Percentiles rank a stretch among this genome's conserved stretches.
phyloP scores from a whole-genome alignment of 1,140 invertebrate genomes.

The Nasonia vitripennis region DNA sequence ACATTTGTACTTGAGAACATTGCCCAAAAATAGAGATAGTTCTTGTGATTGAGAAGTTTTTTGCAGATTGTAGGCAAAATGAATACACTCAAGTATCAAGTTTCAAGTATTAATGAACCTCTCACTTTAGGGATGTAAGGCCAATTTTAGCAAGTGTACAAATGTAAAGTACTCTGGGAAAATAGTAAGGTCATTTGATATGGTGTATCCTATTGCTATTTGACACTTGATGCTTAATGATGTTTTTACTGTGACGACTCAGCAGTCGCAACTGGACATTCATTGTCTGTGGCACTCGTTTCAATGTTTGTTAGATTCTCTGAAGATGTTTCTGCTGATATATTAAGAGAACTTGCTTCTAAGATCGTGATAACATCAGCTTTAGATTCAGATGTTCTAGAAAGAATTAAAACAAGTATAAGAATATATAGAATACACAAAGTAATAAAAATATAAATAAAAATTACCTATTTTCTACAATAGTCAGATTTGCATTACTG shows the following conservation, averaged over 20 bases:
- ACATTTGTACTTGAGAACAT: slow-evolving; percentile 55
- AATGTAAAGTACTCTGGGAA: slow-evolving; percentile 60
- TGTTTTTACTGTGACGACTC: slow-evolving; percentile 33
- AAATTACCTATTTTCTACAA: slow-evolving; percentile 55
- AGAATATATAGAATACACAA: not conserved
- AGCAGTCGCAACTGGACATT: slow-evolving; percentile 18
- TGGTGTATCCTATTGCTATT: slow-evolving; percentile 62
- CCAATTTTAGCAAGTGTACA: slow-evolving; percentile 61
- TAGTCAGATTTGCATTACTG: slow-evolving; percentile 58
- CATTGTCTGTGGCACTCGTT: slow-evolving; percentile 26
- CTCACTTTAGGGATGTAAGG: slow-evolving; percentile 36
- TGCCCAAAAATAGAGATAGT: slow-evolving; percentile 53
- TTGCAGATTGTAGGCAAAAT: not conserved
- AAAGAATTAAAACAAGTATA: slow-evolving; percentile 13
- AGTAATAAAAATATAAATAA: not conserved
- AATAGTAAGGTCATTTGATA: slow-evolving; percentile 69
- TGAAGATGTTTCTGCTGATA: slow-evolving; percentile 7
- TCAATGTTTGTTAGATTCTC: slow-evolving; percentile 17
- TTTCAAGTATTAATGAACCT: slow-evolving; percentile 29
- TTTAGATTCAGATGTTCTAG: slow-evolving; percentile 35
- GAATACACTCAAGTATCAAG: slow-evolving; percentile 1
- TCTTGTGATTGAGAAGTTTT: slow-evolving; percentile 43
- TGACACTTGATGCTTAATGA: slow-evolving; percentile 23
- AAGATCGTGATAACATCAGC: slow-evolving; percentile 5
- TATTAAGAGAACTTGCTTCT: slow-evolving; percentile 28